Percentiles rank a stretch among this genome's conserved stretches.
Evolutionary conservation across 2,888 invertebrate species (phyloP).

Genomic region (Oligia fasciuncula): DNA sequence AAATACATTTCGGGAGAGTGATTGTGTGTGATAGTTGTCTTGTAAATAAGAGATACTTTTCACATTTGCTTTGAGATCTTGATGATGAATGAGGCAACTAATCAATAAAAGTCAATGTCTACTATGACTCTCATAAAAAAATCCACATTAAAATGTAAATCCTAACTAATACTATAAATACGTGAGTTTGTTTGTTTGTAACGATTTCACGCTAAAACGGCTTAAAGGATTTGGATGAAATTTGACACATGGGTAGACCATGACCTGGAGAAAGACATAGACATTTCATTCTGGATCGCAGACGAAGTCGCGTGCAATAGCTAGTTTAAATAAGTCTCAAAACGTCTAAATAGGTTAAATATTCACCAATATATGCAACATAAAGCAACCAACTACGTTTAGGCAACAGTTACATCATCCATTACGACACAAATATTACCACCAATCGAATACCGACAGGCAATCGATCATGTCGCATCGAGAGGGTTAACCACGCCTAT

Average conservation of each 20-base stretch:
- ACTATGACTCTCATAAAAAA: background rate
- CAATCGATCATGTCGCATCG: slow-evolving; percentile 46
- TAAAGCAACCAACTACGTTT: slow-evolving; percentile 7
- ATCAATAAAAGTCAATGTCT: background rate
- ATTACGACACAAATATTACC: slow-evolving; percentile 41
- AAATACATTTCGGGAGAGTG: background rate
- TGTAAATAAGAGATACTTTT: background rate
- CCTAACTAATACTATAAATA: background rate
- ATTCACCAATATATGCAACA: background rate
- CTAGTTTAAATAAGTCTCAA: background rate
- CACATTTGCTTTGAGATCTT: background rate
- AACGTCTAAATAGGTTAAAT: background rate
- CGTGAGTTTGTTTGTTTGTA: background rate
- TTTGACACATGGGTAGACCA: background rate
- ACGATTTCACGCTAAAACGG: background rate
- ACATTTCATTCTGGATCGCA: background rate
- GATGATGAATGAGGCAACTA: background rate
- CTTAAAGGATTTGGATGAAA: background rate
- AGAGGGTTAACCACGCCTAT: slow-evolving; percentile 33
- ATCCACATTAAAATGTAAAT: background rate
- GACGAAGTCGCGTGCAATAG: background rate
- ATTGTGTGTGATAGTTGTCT: background rate
- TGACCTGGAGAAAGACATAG: background rate
- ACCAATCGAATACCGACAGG: slow-evolving; percentile 30
- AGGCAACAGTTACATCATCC: background rate